Percentiles rank a stretch among this genome's conserved stretches.
Conservation (phyloP, 2,888 invertebrate genomes). For the Andrena dorsata region DNA sequence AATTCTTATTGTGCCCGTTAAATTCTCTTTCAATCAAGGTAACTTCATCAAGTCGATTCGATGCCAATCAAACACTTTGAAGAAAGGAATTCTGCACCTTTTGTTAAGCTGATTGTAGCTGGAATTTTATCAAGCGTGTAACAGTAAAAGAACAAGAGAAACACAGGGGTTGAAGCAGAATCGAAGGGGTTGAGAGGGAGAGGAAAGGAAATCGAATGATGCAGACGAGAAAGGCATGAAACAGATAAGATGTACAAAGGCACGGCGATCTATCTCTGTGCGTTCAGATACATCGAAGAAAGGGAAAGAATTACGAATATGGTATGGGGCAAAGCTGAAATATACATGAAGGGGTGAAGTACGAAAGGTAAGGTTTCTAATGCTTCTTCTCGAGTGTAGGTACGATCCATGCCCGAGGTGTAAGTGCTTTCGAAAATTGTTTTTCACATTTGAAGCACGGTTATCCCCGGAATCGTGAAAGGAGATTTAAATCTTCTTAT, state of each 20-base stretch:
- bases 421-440: slow-evolving; percentile 17
- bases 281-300: not conserved
- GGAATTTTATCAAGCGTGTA: slow-evolving; percentile 29
- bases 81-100: not conserved
- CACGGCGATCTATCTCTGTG: slow-evolving; percentile 14
- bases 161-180: slow-evolving; percentile 7
- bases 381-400: not conserved
- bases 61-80: not conserved
- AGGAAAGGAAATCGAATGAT: slow-evolving; percentile 43
- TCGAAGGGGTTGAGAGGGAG: not conserved
- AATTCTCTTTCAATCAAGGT: not conserved
- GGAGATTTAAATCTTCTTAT: not conserved
- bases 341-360: slow-evolving; percentile 41
- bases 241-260: slow-evolving; percentile 40
- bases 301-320: not conserved
- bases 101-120: not conserved
- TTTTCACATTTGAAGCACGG: not conserved
- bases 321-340: slow-evolving; percentile 27
- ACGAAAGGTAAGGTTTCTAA: slow-evolving; percentile 22
- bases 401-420: not conserved
- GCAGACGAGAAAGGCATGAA: slow-evolving; percentile 24
- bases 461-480: not conserved
- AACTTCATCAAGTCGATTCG: not conserved
- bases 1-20: not conserved
- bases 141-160: slow-evolving; percentile 11